A percentile compares a stretch with the other conserved stretches of the same genome.
These are phyloP conservation scores for Etia nguti DNA, from an alignment of 2,113 vertebrate species.

Conservation along the genomic window DNA sequence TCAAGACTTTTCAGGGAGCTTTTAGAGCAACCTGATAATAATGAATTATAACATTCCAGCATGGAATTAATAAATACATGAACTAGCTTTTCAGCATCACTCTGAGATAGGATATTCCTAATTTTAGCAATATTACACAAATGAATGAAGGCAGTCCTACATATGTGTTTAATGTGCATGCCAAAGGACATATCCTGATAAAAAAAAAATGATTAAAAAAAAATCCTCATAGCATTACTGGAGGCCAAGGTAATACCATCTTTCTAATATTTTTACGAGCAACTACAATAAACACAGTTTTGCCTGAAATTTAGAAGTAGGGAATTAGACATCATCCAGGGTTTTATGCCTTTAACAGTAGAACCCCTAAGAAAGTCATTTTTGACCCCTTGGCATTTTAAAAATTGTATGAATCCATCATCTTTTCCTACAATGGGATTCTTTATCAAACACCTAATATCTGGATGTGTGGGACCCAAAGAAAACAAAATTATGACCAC, in stretches of 20 bases:
- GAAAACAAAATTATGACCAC: not conserved
- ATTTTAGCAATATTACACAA: not conserved
- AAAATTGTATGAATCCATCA: not conserved
- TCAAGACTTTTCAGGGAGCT: not conserved
- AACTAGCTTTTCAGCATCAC: not conserved
- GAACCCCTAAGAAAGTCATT: not conserved
- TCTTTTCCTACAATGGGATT: not conserved
- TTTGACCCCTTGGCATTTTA: not conserved
- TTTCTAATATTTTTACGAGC: not conserved
- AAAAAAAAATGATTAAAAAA: not conserved
- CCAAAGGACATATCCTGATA: not conserved
- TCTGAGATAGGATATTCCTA: not conserved
- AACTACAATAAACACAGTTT: not conserved
- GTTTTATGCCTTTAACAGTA: not conserved
- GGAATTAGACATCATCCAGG: not conserved
- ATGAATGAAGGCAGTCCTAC: not conserved
- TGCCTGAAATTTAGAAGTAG: not conserved
- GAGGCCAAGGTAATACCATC: not conserved
- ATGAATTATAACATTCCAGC: not conserved
- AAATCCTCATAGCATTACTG: accelerated
- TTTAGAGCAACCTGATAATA: not conserved
- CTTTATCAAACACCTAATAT: not conserved
- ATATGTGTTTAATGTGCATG: not conserved
- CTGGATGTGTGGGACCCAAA: not conserved
- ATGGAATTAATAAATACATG: not conserved